Evolutionary conservation across 2,888 invertebrate genomes (phyloP).

Genomic region (Aphodius sticticus): DNA sequence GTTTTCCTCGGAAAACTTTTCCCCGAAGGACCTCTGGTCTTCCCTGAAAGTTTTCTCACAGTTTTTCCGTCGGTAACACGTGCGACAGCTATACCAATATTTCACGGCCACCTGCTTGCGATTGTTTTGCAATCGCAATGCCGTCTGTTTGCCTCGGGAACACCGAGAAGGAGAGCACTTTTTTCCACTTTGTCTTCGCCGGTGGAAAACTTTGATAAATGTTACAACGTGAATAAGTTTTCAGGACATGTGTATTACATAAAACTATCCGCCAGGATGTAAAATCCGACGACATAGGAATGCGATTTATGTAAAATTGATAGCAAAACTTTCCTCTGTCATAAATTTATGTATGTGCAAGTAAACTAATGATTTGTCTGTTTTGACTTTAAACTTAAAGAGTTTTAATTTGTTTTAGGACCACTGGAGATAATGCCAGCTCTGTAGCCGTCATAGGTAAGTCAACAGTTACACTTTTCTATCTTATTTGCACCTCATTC

Average conservation of each 20-base stretch:
- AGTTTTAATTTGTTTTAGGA: too few species aligned
- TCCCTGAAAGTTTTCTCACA: conserved; percentile 29
- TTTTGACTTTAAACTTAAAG: too few species aligned
- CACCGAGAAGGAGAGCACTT: conserved; percentile 5
- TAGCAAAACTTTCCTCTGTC: conserved; percentile 7
- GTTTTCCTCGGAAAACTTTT: conserved; percentile 34
- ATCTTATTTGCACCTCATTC: too few species aligned
- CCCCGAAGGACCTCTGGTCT: conserved; percentile 30
- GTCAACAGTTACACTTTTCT: too few species aligned
- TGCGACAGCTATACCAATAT: conserved; percentile 53
- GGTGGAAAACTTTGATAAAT: conserved; percentile 46
- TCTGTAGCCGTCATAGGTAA: too few species aligned
- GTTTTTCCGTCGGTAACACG: conserved; percentile 49
- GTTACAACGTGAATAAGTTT: conserved; percentile 45
- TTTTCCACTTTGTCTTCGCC: conserved; percentile 25
- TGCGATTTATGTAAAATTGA: conserved; percentile 14
- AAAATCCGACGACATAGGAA: conserved; percentile 5
- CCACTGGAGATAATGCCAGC: too few species aligned
- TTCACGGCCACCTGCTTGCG: conserved; percentile 54
- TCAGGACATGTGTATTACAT: conserved; percentile 44
- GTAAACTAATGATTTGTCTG: too few species aligned
- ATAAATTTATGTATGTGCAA: too few species aligned
- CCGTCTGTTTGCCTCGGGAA: conserved; percentile 32
- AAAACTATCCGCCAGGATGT: not conserved
- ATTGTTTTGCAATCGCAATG: conserved; percentile 55